Evolutionary conservation across 2,113 vertebrate genomes (phyloP).

Genomic region (Melanerpes formicivorus): DNA sequence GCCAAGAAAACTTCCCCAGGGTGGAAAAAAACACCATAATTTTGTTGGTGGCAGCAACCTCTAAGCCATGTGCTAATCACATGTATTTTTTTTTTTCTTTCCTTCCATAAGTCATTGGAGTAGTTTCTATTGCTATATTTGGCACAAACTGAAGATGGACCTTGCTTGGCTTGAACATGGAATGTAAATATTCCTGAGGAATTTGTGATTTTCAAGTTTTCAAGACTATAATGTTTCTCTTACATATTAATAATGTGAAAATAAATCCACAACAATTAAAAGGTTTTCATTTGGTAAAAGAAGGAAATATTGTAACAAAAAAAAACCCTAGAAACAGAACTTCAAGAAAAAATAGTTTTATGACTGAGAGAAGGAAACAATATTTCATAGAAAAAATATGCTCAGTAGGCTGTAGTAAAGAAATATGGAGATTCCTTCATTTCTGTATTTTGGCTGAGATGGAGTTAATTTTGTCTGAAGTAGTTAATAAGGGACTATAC

Average conservation of each 20-base stretch:
- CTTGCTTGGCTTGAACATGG: not conserved
- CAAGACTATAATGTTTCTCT: not conserved
- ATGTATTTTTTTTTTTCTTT: not conserved
- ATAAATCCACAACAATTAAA: not conserved
- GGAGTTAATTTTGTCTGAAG: not conserved
- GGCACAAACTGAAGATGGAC: not conserved
- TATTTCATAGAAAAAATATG: not conserved
- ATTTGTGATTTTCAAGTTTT: not conserved
- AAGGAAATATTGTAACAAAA: not conserved
- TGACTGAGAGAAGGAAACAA: not conserved
- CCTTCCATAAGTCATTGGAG: not conserved
- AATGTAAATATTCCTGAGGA: too few relatives aligned
- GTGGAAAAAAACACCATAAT: too few relatives aligned
- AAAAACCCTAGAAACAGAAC: not conserved
- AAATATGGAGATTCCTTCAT: rapidly evolving
- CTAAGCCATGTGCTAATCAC: too few relatives aligned
- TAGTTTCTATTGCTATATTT: not conserved
- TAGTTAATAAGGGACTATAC: too few relatives aligned
- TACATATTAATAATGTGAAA: not conserved
- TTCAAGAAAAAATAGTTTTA: not conserved
- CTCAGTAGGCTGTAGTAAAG: not conserved
- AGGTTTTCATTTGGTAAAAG: not conserved
- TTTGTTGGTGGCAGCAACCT: too few relatives aligned
- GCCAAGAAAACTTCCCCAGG: too few relatives aligned
- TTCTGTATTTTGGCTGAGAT: not conserved